Percentiles rank a stretch among this genome's conserved stretches.
Evolutionary conservation across 2,888 invertebrate genomes (phyloP).

Genomic region (Unio pictorum): DNA sequence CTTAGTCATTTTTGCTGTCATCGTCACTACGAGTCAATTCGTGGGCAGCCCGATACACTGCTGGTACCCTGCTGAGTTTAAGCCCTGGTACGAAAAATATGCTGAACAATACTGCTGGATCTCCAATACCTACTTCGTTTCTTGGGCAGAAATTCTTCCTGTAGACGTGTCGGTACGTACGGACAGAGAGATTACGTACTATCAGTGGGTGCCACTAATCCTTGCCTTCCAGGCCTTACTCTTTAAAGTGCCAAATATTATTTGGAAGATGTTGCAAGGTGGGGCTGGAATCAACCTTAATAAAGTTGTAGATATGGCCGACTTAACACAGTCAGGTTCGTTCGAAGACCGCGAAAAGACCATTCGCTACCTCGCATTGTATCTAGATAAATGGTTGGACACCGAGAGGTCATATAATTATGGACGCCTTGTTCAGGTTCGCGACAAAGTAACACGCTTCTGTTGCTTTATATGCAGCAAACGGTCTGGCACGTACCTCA

Average conservation of each 20-base stretch:
- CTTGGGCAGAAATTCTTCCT: conserved; percentile 47
- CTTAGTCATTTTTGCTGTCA: conserved; percentile 56
- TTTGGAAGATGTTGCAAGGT: conserved; percentile 49
- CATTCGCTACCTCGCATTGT: conserved; percentile 48
- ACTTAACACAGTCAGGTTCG: conserved; percentile 51
- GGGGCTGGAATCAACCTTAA: conserved; percentile 57
- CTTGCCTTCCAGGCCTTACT: conserved; percentile 53
- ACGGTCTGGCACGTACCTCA: conserved; percentile 61
- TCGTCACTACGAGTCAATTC: conserved; percentile 58
- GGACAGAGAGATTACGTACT: conserved; percentile 54
- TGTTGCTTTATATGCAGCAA: conserved; percentile 60
- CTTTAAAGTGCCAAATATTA: conserved; percentile 53
- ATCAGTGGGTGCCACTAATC: conserved; percentile 58
- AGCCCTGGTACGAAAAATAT: conserved; percentile 51
- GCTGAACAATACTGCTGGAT: conserved; percentile 59
- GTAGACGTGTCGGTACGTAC: conserved; percentile 37
- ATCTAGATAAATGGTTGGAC: conserved; percentile 59
- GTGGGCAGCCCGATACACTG: conserved; percentile 60
- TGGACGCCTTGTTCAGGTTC: conserved; percentile 48
- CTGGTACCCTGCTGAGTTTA: conserved; percentile 58
- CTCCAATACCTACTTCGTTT: conserved; percentile 57
- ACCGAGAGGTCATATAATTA: conserved; percentile 55
- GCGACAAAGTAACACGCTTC: conserved; percentile 50
- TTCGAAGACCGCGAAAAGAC: conserved; percentile 51
- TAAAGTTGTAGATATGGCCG: conserved; percentile 56